phyloP scores from a whole-genome alignment of 2,888 invertebrate genomes.

The Pyralis farinalis region DNA sequence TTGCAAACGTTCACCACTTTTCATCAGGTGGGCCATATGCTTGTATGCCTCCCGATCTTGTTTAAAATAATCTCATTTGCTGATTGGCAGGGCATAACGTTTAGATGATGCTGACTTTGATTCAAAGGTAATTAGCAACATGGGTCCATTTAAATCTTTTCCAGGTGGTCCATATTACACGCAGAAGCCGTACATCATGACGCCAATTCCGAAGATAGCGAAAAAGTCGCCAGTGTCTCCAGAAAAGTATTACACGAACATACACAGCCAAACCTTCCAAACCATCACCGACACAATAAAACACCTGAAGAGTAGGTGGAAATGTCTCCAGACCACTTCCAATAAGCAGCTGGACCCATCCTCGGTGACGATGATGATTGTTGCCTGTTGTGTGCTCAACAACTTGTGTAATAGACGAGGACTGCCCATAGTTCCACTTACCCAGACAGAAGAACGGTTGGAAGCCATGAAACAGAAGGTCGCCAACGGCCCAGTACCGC shows the following conservation, averaged over 20 bases:
- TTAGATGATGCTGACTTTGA: no score
- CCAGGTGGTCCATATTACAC: constrained; percentile 62
- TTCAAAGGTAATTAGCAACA: no score
- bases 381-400: constrained; percentile 61
- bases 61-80: no score
- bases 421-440: constrained; percentile 48
- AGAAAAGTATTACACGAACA: constrained; percentile 59
- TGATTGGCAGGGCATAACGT: no score
- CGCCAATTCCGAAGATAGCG: constrained; percentile 63
- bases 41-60: no score
- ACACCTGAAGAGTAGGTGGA: constrained; percentile 67
- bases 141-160: no score
- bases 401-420: constrained; percentile 55
- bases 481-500: constrained; percentile 57
- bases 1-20: no score
- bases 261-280: constrained; percentile 49
- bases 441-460: constrained; percentile 57
- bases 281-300: constrained; percentile 56
- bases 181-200: constrained; percentile 62
- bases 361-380: constrained; percentile 54
- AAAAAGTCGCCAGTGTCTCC: constrained; percentile 67
- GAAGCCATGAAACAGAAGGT: constrained; percentile 71
- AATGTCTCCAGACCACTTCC: constrained; percentile 64
- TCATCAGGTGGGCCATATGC: no score
- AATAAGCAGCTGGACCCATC: constrained; percentile 65